Evolutionary conservation across 2,888 invertebrate genomes (phyloP), one percentile per base, ranked within the genome.

Genomic region (Drosophila macrospina): DNA sequence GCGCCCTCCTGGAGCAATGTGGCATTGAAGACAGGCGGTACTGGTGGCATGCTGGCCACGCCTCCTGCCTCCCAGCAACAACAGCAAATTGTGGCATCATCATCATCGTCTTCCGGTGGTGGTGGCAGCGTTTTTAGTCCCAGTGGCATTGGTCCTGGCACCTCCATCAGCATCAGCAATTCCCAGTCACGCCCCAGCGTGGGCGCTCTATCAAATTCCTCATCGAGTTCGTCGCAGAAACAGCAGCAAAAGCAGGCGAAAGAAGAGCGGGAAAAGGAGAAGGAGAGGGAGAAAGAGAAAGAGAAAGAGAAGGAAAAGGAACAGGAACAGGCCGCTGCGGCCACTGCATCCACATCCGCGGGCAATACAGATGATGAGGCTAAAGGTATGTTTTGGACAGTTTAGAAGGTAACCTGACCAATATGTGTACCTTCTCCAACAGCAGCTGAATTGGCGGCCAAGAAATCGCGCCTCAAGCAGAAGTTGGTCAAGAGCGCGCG

Each of bases 401-500:
- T 20, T 6, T 30, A 10, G 24, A 13, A 10, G 41, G 10, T 24
- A 42, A 8, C 5, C 2, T 20, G 13, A 8, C 4, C 0, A 30
- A 30, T 28, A 8, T 15, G 8, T 3, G 37, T 13, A 5, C 1
- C 32, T 57, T 47, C 26, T 0, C 0, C n/a, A 51, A 15, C 16
- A 90, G 92, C 93, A 44, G 94, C 94, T 34, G 94, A 95, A 82
- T 92, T 94, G 69, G 93, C 94, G 69, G 94, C 95, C 4, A 95
- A 95, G 64, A 95, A 95, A 88, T 95, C 95, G 36, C 93, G 94
- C 11, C 94, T 95, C 15, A 95, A 95, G 88, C 96, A 97, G 50
- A 95, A 95, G 78, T 91, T 97, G 26, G 96, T 97, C 92, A 97
- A 97, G 91, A 94, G 97, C 52, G 97, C 97, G 5, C 94, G 97